Evolutionary conservation across 2,888 invertebrate genomes (phyloP).

Genomic region (Standfussiana lucernea): DNA sequence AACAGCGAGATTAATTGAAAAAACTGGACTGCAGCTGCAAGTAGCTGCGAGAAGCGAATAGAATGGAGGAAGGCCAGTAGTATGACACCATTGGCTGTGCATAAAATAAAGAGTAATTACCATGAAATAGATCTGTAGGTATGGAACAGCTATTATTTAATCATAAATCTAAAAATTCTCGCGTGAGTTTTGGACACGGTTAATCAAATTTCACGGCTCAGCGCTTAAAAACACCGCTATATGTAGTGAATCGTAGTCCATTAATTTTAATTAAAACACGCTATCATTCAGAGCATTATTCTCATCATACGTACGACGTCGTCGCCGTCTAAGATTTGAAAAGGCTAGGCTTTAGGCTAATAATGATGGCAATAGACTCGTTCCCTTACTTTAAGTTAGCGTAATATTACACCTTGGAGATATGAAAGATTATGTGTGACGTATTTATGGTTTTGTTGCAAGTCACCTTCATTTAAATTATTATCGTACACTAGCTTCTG

Average conservation of each 20-base stretch:
- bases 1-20: no score
- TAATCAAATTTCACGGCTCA: slow-evolving; percentile 28
- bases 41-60: no score
- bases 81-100: background rate
- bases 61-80: no score
- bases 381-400: no score
- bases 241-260: slow-evolving; percentile 7
- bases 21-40: no score
- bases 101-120: background rate
- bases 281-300: slow-evolving; percentile 12
- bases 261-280: slow-evolving; percentile 7
- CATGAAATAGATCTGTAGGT: background rate
- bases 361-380: no score
- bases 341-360: no score
- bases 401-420: no score
- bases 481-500: no score
- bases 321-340: background rate
- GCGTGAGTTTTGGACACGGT: slow-evolving; percentile 22
- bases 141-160: background rate
- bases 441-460: no score
- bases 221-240: slow-evolving; percentile 3
- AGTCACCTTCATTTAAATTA: no score
- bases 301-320: background rate
- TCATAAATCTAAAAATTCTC: background rate
- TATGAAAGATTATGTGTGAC: no score